Conservation (phyloP, 2,888 invertebrate species). For the Netelia melanura region DNA sequence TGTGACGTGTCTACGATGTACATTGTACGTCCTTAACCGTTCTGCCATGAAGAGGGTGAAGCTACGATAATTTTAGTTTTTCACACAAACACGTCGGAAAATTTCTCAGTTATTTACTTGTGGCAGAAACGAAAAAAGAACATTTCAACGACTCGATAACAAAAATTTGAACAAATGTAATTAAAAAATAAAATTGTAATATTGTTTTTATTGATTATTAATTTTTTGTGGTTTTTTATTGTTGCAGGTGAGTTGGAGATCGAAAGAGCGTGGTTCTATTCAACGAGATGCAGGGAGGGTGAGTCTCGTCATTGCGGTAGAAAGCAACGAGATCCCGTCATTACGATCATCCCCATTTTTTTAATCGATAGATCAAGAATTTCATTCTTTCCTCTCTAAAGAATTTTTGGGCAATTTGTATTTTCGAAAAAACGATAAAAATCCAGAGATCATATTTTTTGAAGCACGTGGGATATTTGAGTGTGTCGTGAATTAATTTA, state of each 20-base stretch:
- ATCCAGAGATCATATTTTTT: not conserved
- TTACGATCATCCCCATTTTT: constrained; percentile 19
- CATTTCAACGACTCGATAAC: not conserved
- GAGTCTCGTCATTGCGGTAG: constrained; percentile 73
- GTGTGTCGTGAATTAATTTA: not conserved
- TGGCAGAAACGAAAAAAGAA: not conserved
- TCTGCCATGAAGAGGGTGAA: not conserved
- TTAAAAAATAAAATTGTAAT: not conserved
- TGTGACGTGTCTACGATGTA: constrained; percentile 22
- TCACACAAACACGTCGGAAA: not conserved
- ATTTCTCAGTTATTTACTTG: no score
- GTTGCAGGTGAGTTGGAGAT: constrained; percentile 82
- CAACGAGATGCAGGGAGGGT: constrained; percentile 78
- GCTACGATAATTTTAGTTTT: not conserved
- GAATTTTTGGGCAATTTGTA: not conserved
- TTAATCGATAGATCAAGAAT: constrained; percentile 34
- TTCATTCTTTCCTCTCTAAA: constrained; percentile 1
- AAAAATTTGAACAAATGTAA: not conserved
- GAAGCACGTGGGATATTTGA: not conserved
- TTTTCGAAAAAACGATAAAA: not conserved
- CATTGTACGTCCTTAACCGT: constrained; percentile 22
- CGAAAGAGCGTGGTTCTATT: constrained; percentile 77
- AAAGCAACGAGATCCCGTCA: constrained; percentile 51
- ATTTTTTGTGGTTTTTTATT: constrained; percentile 67
- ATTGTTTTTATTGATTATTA: constrained; percentile 27